Conservation (phyloP, 2,113 vertebrate species). For the Lophochroa leadbeateri region DNA sequence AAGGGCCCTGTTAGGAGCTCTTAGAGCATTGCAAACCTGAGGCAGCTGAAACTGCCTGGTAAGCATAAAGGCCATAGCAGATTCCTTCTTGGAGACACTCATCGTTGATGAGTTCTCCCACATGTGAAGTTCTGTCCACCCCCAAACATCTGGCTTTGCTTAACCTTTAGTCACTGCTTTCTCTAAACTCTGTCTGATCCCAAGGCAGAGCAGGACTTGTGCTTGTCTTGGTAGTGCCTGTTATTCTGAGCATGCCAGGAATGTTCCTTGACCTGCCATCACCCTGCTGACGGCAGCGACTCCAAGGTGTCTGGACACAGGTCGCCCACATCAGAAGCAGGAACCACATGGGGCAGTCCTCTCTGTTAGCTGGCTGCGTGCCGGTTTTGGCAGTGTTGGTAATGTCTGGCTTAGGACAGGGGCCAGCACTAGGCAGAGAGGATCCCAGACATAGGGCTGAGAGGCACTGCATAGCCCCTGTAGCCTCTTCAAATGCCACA, state of each 20-base stretch:
- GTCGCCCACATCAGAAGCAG: not conserved
- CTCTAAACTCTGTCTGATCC: not conserved
- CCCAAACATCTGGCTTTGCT: not conserved
- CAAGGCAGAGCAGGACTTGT: not conserved
- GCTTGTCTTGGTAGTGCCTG: not conserved
- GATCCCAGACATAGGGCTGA: fast-evolving
- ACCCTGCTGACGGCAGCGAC: not conserved
- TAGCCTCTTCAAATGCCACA: not conserved
- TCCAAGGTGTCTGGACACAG: not conserved
- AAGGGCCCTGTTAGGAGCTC: not conserved
- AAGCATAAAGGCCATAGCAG: not conserved
- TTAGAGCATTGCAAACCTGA: not conserved
- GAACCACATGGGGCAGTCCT: not conserved
- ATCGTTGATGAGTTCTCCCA: not conserved
- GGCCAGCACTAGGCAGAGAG: not conserved
- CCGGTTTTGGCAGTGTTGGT: not conserved
- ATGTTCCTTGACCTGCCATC: not conserved
- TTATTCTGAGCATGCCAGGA: not conserved
- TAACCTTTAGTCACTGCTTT: not conserved
- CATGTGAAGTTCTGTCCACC: not conserved
- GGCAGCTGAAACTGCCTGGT: not conserved
- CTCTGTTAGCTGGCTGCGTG: not conserved
- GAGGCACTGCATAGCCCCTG: not conserved
- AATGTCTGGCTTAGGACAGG: not conserved
- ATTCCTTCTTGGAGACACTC: not conserved